Evolutionary conservation across 2,113 vertebrate genomes (phyloP).

Genomic region (Hippocampus comes): DNA sequence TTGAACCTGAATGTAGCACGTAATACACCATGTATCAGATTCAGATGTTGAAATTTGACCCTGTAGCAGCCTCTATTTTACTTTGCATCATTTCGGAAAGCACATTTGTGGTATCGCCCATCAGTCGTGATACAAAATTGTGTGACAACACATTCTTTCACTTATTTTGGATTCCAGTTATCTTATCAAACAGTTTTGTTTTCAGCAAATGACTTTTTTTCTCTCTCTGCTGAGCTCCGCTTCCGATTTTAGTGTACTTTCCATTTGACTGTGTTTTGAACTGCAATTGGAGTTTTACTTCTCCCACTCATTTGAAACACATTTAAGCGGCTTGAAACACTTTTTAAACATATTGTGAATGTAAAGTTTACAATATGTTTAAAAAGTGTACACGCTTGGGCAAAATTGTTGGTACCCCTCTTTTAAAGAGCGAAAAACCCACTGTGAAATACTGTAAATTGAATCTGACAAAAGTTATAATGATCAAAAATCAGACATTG

Average conservation of each 20-base stretch:
- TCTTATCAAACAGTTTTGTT: slow-evolving; percentile 26
- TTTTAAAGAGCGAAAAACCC: no score
- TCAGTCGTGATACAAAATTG: neutral
- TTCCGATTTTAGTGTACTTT: slow-evolving; percentile 52
- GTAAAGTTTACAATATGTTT: no score
- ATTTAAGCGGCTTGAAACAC: no score
- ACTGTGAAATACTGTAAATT: no score
- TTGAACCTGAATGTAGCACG: neutral
- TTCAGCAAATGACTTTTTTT: slow-evolving; percentile 41
- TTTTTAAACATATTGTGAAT: no score
- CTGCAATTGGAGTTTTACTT: neutral
- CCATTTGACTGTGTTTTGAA: slow-evolving; percentile 47
- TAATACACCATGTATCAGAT: neutral
- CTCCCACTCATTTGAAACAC: no score
- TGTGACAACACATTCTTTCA: neutral
- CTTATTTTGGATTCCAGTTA: neutral
- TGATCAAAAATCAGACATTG: no score
- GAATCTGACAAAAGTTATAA: no score
- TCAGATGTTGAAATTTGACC: neutral
- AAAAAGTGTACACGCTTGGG: no score
- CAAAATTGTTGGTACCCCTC: no score
- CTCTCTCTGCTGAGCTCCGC: slow-evolving; percentile 44
- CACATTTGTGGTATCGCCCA: neutral
- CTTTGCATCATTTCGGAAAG: no score
- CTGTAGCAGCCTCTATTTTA: no score